Conservation (phyloP, 2,113 vertebrate genomes). For the Syrrhaptes paradoxus region DNA sequence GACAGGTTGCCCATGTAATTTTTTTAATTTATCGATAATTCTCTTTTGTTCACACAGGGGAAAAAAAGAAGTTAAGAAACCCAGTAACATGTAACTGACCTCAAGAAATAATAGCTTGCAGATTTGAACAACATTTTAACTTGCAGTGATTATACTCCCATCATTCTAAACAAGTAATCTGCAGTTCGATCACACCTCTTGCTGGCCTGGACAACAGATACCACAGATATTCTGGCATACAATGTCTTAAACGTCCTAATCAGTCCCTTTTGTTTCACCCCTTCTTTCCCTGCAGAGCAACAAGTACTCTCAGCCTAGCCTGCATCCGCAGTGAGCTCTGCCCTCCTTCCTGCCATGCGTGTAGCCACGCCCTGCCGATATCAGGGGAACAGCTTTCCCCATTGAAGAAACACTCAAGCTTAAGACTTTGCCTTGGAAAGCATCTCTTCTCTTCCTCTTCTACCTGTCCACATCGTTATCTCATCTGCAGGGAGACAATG, state of each 20-base stretch:
- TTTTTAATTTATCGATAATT: not conserved
- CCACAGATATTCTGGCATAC: not conserved
- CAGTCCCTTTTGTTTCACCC: too few relatives aligned
- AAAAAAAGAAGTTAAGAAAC: not conserved
- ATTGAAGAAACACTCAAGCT: accelerated
- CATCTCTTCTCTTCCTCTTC: not conserved
- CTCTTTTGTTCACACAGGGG: not conserved
- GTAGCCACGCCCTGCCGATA: not conserved
- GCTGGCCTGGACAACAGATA: not conserved
- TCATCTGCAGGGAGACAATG: accelerated
- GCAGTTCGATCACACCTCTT: not conserved
- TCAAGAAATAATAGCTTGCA: not conserved
- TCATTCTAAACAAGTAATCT: not conserved
- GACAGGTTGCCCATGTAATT: not conserved
- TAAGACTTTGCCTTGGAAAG: not conserved
- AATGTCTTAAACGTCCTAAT: not conserved
- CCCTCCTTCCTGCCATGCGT: not conserved
- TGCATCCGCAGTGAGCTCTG: accelerated
- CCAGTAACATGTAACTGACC: not conserved
- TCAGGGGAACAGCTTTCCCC: not conserved
- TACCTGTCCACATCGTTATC: accelerated
- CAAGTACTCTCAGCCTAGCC: not conserved
- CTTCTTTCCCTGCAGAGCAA: not conserved
- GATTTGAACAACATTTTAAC: not conserved
- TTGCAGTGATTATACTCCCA: not conserved